Base-by-base conservation (phyloP, 2,888 invertebrate genomes). In the Luperina testacea region DNA sequence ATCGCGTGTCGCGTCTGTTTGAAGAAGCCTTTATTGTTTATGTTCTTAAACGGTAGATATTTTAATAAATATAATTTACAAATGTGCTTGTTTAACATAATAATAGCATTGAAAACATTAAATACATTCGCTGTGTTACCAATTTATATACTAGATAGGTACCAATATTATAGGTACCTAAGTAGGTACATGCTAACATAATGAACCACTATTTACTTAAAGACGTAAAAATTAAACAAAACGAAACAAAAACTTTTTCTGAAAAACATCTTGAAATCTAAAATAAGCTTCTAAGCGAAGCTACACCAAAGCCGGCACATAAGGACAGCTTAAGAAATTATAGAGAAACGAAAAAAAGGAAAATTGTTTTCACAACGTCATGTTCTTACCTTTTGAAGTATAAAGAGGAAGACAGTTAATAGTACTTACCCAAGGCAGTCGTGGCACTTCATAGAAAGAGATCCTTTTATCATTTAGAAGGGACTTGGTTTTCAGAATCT, bases 381-480 rank as follows among this genome's bases (percentile, higher is more conserved):
- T 77, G 73, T 67, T 75, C 78, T 75, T 68, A 78, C 77, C 85
- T 84, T 87, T 88, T 85, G 88, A 88, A 87, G 83, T 78, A 38
- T 71, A 4, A 1, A 75, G 67, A 70, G 61, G 51, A 77, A 84
- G 68, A 80, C 80, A 82, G 75, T 80, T 84, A 88, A 78, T 72
- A 77, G 82, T 81, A 57, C 74, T 69, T 85, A 87, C 81, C 81
- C 82, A 59, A 71, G 69, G 75, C 79, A 75, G 71, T 88, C 82
- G 51, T 72, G 69, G 72, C 79, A 75, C 73, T 88, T 87, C 85
- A 80, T 73, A 77, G 87, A 87, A 85, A 32, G 32, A 73, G 51
- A 75, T 81, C 82, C 81, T 83, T 88, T 88, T 78, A 86, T 84
- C 76, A 70, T 48, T 72, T 27, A 77, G 61, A 78, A 75, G 61